A percentile compares a stretch with the other conserved stretches of the same genome.
These are phyloP conservation scores for Nycticebus coucang DNA, from an alignment of 2,113 vertebrate species.

Conservation along the genomic window DNA sequence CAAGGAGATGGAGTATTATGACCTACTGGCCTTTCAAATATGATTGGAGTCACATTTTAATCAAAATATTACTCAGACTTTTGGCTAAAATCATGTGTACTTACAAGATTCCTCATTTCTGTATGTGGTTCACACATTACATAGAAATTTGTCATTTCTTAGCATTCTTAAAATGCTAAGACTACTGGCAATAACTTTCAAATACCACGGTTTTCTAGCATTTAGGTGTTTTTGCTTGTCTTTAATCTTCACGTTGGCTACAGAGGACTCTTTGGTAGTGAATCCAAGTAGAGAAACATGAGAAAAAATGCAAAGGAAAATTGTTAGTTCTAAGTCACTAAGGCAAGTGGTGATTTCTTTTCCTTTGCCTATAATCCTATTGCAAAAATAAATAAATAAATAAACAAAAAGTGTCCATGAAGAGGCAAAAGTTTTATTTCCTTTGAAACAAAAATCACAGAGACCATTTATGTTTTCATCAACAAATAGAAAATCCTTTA, in stretches of 20 bases:
- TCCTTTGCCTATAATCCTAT: background rate
- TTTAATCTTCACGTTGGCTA: background rate
- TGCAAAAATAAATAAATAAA: background rate
- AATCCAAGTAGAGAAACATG: background rate
- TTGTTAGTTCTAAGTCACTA: background rate
- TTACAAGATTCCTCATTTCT: background rate
- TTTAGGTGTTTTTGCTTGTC: background rate
- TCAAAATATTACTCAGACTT: background rate
- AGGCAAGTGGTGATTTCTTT: background rate
- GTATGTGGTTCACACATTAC: conserved; percentile 9
- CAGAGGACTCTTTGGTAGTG: background rate
- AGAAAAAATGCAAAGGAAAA: background rate
- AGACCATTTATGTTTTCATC: background rate
- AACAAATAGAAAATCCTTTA: background rate
- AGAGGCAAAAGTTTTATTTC: background rate
- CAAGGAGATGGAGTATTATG: background rate
- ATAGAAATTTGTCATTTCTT: conserved; percentile 5
- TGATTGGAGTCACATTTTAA: background rate
- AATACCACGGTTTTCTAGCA: background rate
- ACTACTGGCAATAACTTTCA: background rate
- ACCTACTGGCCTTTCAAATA: background rate
- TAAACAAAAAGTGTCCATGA: background rate
- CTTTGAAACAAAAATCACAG: background rate
- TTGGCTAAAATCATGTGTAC: too few relatives aligned
- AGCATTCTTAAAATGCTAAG: conserved; percentile 45